Evolutionary conservation across 1,140 invertebrate genomes (phyloP).

Genomic region (Pseudomyrmex concolor): DNA sequence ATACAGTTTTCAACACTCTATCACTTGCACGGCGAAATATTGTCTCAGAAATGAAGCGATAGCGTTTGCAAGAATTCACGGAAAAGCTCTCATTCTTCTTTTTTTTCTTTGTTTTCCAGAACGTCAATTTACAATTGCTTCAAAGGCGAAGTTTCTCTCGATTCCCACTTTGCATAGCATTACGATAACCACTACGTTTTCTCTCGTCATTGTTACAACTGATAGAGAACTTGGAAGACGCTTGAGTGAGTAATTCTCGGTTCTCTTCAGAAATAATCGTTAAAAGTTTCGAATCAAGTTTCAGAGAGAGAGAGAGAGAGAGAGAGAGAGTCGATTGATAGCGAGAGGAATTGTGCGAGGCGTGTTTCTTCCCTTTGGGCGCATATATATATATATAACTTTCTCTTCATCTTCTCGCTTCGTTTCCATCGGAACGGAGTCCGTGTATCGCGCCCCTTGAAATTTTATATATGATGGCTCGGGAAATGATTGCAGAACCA

Average conservation of each 20-base stretch:
- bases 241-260: not conserved
- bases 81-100: not conserved
- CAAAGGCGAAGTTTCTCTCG: slow-evolving; percentile 1
- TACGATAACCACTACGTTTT: not conserved
- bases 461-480: slow-evolving; percentile 23
- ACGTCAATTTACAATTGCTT: slow-evolving; percentile 4
- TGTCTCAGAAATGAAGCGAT: not conserved
- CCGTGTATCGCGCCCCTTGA: not conserved
- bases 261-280: not conserved
- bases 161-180: not conserved
- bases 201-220: not conserved
- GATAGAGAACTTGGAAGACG: not conserved
- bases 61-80: not conserved
- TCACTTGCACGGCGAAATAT: not conserved
- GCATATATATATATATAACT: not conserved
- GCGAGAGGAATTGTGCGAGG: too few species aligned
- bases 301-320: not conserved
- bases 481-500: not conserved
- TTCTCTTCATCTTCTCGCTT: not conserved
- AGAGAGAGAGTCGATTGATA: too few species aligned
- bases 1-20: not conserved
- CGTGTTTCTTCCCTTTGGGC: not conserved
- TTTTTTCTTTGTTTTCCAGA: not conserved
- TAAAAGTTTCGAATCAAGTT: slow-evolving; percentile 30
- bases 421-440: not conserved